Evolutionary conservation across 2,113 vertebrate genomes (phyloP), one percentile per base, ranked within the genome.

Genomic region (Brachyistius frenatus): DNA sequence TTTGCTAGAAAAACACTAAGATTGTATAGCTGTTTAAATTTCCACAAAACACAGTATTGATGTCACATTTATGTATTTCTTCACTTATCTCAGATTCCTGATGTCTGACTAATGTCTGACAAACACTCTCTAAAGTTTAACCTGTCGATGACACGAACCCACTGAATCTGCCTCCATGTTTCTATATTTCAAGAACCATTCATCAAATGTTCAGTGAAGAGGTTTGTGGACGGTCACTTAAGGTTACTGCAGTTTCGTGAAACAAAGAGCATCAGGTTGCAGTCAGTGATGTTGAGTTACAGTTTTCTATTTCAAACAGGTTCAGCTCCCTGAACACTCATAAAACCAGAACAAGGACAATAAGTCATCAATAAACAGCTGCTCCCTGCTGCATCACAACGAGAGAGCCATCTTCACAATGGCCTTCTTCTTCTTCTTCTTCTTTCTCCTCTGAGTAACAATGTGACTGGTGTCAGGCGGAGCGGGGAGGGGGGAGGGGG

Each of bases 331-430:
- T 1, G 11, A 32, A 55, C 50, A 49, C 30, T 33, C 41, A 74
- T 55, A 7, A 35, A 73, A 73, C 14, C 47, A 75, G 7, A 63
- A 53, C 36, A 65, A 32, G 3, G 30, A 30, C 36, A 44, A 31
- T 50, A 47, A 41, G 11, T 2, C n/a, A 2, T 32, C 39, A 37
- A 55, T 50, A 37, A 23, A 23, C 14, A 47, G 46, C 47, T 63
- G 16, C 52, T 68, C 36, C 63, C 66, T 4, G 7, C 33, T 60
- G 60, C 65, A 62, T 56, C 56, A 64, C 77, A 78, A 7, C 74
- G 53, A 35, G 7, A 72, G 7, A n/a, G 49, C 67, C 82, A 77
- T 80, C 71, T 78, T 39, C n/a, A 80, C 74, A 88, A 84, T 13
- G 67, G 60, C 0, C 49, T 32, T 72, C 80, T 81, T 80, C 66